phyloP scores from a whole-genome alignment of 1,140 invertebrate species.

The Melitaea cinxia region DNA sequence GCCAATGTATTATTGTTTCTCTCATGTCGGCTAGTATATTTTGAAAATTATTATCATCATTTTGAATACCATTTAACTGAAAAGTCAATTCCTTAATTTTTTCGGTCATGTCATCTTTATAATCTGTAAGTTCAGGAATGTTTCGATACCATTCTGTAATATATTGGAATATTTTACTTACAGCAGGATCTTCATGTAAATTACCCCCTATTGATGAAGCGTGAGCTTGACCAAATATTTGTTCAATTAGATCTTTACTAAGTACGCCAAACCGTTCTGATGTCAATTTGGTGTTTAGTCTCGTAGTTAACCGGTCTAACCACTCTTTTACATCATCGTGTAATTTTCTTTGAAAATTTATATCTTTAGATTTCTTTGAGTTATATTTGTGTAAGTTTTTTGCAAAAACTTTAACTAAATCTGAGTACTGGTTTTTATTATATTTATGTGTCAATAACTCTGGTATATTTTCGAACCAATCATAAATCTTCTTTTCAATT shows the following conservation, averaged over 20 bases:
- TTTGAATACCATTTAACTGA: slow-evolving; percentile 38
- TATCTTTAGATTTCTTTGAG: not conserved
- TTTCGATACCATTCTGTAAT: slow-evolving; percentile 33
- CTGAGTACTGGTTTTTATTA: not conserved
- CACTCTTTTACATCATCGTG: slow-evolving; percentile 10
- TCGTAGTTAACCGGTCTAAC: slow-evolving; percentile 13
- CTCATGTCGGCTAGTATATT: slow-evolving; percentile 27
- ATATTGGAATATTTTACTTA: not conserved
- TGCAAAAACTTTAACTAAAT: not conserved
- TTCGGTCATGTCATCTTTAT: slow-evolving; percentile 28
- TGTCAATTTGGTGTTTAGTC: not conserved
- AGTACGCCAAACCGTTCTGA: slow-evolving; percentile 10
- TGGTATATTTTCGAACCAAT: slow-evolving; percentile 23
- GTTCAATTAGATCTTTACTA: slow-evolving; percentile 15
- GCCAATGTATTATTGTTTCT: slow-evolving; percentile 38
- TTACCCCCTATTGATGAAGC: not conserved
- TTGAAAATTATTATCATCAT: slow-evolving; percentile 13
- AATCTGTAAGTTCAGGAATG: slow-evolving; percentile 33
- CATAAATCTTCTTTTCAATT: slow-evolving; percentile 12
- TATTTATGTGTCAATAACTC: slow-evolving; percentile 20
- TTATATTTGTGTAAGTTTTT: slow-evolving; percentile 2
- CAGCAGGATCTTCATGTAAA: not conserved
- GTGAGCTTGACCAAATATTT: slow-evolving; percentile 2
- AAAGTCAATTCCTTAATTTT: slow-evolving; percentile 30
- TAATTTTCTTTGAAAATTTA: not conserved